Evolutionary conservation across 2,888 invertebrate genomes (phyloP), one percentile per base, ranked within the genome.

Genomic region (Cheilosia soror): DNA sequence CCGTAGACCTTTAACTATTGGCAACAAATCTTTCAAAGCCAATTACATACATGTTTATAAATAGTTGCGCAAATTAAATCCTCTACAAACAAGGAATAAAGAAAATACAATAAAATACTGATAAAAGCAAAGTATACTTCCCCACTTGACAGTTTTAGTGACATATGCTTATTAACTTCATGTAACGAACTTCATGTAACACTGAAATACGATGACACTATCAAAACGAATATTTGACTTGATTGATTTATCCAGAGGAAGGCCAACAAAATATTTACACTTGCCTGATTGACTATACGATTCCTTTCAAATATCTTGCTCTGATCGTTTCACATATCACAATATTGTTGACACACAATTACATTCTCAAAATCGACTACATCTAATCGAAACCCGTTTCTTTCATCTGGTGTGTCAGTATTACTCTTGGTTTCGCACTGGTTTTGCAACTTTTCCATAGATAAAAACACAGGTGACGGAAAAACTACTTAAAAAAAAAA

Each of bases 381-480:
- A 53, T 40, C 2, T 2, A 49, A 63, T 31, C 5, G 49, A 49
- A 11, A 27, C 9, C 20, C 33, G 31, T 7, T 25, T 53, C 49
- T n/a, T 5, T n/a, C 65, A 53, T 40, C 40, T 40, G 6, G 27
- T 29, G 31, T 31, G 4, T 47, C 27, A 20, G 9, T 11, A 5
- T 31, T 49, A 13, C 15, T 7, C 9, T 25, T 33, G 9, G 37
- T 27, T 53, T 27, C 9, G 40, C 40, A 9, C 65, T 49, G 13
- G n/a, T 53, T 66, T 40, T n/a, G n/a, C 4, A 40, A 37, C 20
- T 65, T 37, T 65, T 37, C 25, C 65, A 37, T 37, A 47, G 20
- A 71, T 71, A 58, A 71, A 58, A 42, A 29, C 57, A 9, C 25
- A 13, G 20, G 25, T 31, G 44, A 69, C 29, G 69, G 5, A 9